Base-by-base conservation (phyloP, 2,888 invertebrate species). In the Drosophila mimetica region DNA sequence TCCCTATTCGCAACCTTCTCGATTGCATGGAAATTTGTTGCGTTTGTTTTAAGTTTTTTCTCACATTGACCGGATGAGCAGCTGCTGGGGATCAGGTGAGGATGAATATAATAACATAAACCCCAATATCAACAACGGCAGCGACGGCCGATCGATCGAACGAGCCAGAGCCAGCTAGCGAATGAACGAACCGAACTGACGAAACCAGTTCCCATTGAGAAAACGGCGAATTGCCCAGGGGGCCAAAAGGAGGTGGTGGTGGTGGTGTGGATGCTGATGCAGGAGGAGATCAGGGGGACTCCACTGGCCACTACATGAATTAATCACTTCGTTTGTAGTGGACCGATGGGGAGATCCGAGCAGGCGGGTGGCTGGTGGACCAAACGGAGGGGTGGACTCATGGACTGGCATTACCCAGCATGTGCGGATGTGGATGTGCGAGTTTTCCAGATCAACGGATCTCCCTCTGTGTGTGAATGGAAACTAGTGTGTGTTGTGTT, bases 191-290 rank as follows among this genome's bases (percentile, higher is more conserved):
- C 18, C 47, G 13, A 57, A 83, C 82, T 85, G 85, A 86, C 76
- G 81, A 90, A 90, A 90, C 90, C 90, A 83, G 90, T 90, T 90
- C 85, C 89, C 90, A 90, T 90, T 90, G 86, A 90, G 90, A 84
- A 90, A 90, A 88, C 77, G 74, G 77, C 79, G 67, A 86, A 82
- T 81, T 78, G 77, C 79, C 85, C 84, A 80, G 73, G 73, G 59
- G 53, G 67, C 61, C 46, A 13, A 46, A 44, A 41, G 60, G 51
- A 54, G 55, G 55, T 32, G 42, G 22, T n/a, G 44, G 25, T 37
- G 37, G 9, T 66, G 57, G 48, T 25, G n/a, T n/a, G n/a, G n/a
- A n/a, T 48, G 72, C 46, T 34, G 34, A 39, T 37, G 48, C 32
- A 44, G 46, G 22, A 18, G 44, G 47, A 11, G 42, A 57, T 36